Conservation (phyloP, 2,113 vertebrate genomes). For the Clinocottus analis region DNA sequence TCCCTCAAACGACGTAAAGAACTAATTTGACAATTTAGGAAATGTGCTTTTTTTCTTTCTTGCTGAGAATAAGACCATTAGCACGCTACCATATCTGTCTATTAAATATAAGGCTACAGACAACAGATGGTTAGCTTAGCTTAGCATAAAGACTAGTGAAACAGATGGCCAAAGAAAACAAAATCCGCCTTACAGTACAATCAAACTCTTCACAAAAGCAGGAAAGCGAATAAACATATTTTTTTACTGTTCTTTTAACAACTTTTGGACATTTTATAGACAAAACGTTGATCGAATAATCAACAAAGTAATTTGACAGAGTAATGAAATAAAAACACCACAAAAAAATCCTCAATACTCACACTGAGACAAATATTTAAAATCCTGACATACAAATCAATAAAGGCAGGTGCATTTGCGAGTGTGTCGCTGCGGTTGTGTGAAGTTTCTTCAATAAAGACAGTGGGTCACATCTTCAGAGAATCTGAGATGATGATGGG, state of each 20-base stretch:
- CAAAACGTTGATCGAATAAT: background rate
- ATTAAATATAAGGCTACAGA: background rate
- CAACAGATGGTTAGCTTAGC: background rate
- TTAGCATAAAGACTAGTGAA: background rate
- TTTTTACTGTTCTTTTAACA: background rate
- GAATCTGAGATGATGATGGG: background rate
- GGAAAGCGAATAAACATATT: background rate
- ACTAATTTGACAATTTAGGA: background rate
- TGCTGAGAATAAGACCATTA: background rate
- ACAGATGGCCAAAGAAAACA: background rate
- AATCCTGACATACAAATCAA: conserved; percentile 1
- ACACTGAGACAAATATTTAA: conserved; percentile 9
- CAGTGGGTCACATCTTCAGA: conserved; percentile 19
- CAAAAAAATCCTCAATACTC: background rate
- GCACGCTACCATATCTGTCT: background rate
- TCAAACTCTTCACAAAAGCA: background rate
- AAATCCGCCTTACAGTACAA: background rate
- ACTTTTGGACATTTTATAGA: background rate
- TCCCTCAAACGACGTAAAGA: background rate
- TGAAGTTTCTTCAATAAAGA: conserved; percentile 20
- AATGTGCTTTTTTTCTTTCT: background rate
- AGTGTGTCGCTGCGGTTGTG: background rate
- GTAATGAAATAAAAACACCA: background rate
- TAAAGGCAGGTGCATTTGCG: conserved; percentile 7
- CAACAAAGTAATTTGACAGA: background rate